phyloP scores from a whole-genome alignment of 2,113 vertebrate genomes.

The Peromyscus maniculatus region DNA sequence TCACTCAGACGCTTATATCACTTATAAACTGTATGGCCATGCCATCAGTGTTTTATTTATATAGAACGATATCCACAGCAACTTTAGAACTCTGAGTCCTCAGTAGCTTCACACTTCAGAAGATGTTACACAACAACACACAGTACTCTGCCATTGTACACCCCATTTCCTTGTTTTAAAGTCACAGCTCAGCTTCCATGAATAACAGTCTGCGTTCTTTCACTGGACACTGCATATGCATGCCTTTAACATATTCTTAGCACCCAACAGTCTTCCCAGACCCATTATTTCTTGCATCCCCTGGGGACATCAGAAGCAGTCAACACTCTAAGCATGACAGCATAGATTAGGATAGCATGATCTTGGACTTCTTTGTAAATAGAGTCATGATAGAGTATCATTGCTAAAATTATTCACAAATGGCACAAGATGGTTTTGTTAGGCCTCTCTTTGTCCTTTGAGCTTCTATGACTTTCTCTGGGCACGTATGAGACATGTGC shows the following conservation, averaged over 20 bases:
- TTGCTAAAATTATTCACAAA: slow-evolving; percentile 10
- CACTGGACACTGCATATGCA: background rate
- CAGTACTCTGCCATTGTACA: background rate
- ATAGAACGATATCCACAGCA: too few relatives aligned
- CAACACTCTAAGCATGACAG: background rate
- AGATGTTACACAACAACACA: background rate
- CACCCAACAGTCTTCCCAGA: background rate
- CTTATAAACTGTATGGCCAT: too few relatives aligned
- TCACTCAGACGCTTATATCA: too few relatives aligned
- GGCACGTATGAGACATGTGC: background rate
- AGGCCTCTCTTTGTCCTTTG: background rate
- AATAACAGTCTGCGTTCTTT: background rate
- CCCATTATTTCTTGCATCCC: fast-evolving
- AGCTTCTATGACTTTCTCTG: background rate
- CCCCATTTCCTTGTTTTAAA: background rate
- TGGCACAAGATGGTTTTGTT: background rate
- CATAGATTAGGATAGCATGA: background rate
- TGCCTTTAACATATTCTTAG: background rate
- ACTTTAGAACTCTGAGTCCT: background rate
- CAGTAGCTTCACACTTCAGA: background rate
- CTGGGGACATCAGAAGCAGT: background rate
- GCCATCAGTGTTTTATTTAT: too few relatives aligned
- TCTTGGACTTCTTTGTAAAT: background rate
- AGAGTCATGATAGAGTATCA: background rate
- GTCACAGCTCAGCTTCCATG: background rate